These are phyloP conservation scores for Chiridota heheva DNA, from an alignment of 35 echinoderm and acorn worm species.

Conservation along the genomic window DNA sequence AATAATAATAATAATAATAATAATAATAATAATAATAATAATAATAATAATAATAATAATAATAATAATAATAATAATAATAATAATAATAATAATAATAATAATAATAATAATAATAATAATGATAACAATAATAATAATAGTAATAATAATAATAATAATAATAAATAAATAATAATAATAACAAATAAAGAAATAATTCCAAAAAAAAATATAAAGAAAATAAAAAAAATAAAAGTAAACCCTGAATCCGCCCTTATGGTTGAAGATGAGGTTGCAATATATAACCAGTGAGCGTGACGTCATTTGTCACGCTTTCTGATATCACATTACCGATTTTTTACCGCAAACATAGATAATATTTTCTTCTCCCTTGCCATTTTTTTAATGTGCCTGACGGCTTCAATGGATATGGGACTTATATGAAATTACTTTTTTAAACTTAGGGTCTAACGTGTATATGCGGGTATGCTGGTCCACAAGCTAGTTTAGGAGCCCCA, in stretches of 20 bases:
- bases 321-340: slow-evolving; percentile 9
- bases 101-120: neutral
- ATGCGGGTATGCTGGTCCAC: no score
- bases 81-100: neutral
- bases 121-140: neutral
- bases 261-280: slow-evolving; percentile 13
- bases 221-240: neutral
- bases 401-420: no score
- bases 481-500: no score
- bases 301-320: neutral
- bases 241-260: slow-evolving; percentile 4
- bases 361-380: neutral
- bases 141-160: neutral
- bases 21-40: neutral
- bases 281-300: neutral
- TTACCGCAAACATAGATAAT: neutral
- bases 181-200: neutral
- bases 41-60: neutral
- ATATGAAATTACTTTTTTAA: no score
- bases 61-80: neutral
- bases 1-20: neutral
- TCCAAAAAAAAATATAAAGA: neutral
- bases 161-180: neutral
- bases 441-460: no score
- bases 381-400: no score